phyloP scores from a whole-genome alignment of 1,140 invertebrate species.

The Acromyrmex echinatior region DNA sequence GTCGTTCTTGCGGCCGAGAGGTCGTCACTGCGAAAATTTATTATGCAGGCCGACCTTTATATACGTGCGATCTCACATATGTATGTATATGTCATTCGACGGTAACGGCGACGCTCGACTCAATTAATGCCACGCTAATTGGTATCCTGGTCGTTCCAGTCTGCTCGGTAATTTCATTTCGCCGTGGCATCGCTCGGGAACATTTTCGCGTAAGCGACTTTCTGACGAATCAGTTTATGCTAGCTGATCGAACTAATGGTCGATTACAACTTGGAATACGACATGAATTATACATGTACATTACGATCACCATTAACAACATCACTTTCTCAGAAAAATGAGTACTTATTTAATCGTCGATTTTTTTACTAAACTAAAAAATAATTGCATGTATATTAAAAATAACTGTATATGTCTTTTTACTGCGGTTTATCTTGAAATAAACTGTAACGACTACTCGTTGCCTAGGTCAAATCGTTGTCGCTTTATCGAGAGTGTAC shows the following conservation, averaged over 20 bases:
- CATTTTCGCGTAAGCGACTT: constrained; percentile 63
- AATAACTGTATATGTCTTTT: neutral
- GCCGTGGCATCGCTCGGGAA: constrained; percentile 27
- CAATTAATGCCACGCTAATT: constrained; percentile 78
- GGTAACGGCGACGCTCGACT: constrained; percentile 65
- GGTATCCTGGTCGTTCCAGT: constrained; percentile 65
- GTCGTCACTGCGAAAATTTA: constrained; percentile 74
- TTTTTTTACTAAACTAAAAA: neutral
- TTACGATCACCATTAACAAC: neutral
- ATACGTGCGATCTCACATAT: constrained; percentile 43
- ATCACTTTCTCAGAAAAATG: neutral
- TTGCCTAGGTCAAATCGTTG: neutral
- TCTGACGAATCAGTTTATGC: constrained; percentile 25
- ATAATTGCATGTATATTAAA: no score
- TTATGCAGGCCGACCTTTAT: constrained; percentile 67
- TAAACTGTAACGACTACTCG: neutral
- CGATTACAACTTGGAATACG: neutral
- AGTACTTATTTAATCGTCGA: neutral
- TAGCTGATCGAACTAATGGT: neutral
- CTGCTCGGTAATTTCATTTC: constrained; percentile 72
- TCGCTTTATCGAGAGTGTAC: constrained; percentile 22
- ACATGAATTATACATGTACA: neutral
- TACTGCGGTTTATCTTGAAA: neutral
- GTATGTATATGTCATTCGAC: constrained; percentile 61
- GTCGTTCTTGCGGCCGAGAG: constrained; percentile 66